Conservation (phyloP, 2,888 invertebrate species). For the Lepidonotus clava region DNA sequence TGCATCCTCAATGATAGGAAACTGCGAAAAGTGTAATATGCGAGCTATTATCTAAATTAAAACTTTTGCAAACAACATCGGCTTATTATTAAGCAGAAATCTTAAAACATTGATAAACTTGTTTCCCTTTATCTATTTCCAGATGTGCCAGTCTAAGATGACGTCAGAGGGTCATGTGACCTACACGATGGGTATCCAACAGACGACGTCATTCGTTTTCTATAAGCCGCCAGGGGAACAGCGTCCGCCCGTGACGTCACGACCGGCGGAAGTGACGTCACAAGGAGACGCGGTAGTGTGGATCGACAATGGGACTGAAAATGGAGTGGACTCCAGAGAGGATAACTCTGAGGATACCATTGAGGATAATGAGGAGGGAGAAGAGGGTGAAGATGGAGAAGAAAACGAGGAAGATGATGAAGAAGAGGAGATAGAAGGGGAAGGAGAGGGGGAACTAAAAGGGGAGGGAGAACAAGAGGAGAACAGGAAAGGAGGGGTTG, state of each 20-base stretch:
- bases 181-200: slow-evolving; percentile 70
- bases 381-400: background rate
- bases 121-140: background rate
- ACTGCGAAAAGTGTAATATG: too few relatives aligned
- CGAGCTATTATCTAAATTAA: too few relatives aligned
- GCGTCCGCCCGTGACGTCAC: background rate
- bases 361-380: background rate
- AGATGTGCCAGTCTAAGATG: slow-evolving; percentile 70
- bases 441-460: too few relatives aligned
- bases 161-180: slow-evolving; percentile 58
- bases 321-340: background rate
- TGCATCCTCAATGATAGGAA: too few relatives aligned
- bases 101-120: too few relatives aligned
- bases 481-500: too few relatives aligned
- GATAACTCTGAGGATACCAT: background rate
- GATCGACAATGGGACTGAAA: background rate
- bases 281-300: background rate
- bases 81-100: too few relatives aligned
- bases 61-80: too few relatives aligned
- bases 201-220: slow-evolving; percentile 59
- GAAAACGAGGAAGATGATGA: background rate
- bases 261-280: background rate
- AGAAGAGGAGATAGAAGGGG: too few relatives aligned
- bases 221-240: background rate
- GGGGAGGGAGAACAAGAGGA: too few relatives aligned